Evolutionary conservation across 2,888 invertebrate species (phyloP).

Genomic region (Zygothrica quintamaculata): DNA sequence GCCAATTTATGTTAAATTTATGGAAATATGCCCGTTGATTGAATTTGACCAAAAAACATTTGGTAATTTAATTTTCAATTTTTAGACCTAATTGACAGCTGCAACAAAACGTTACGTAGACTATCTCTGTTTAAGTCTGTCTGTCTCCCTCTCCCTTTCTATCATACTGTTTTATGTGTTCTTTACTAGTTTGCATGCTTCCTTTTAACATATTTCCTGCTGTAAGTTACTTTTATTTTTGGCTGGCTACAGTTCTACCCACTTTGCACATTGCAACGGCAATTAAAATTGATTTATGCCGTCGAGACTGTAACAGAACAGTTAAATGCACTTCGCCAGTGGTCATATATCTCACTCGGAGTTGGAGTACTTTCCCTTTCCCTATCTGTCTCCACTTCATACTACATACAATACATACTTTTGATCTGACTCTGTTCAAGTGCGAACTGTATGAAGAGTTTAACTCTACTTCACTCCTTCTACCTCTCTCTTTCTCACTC

Average conservation of each 20-base stretch:
- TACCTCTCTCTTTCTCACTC: not conserved
- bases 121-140: not conserved
- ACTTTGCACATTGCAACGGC: conserved; percentile 67
- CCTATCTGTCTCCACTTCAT: not conserved
- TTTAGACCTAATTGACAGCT: conserved; percentile 48
- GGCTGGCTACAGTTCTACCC: conserved; percentile 55
- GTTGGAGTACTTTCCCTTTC: conserved; percentile 49
- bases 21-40: conserved; percentile 68
- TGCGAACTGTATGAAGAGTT: no score
- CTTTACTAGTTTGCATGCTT: conserved; percentile 35
- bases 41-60: conserved; percentile 51
- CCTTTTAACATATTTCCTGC: conserved; percentile 10
- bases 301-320: conserved; percentile 72
- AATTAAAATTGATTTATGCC: conserved; percentile 78
- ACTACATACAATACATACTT: no score
- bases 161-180: conserved; percentile 13
- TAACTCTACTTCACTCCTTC: conserved; percentile 1
- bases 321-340: conserved; percentile 71
- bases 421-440: no score
- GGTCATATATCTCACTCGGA: conserved; percentile 55
- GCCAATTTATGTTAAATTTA: conserved; percentile 53
- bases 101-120: not conserved
- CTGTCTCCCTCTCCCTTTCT: conserved; percentile 6
- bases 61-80: conserved; percentile 64
- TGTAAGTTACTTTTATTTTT: conserved; percentile 17